Percentiles rank a stretch among this genome's conserved stretches.
Evolutionary conservation across 2,888 invertebrate genomes (phyloP).

Genomic region (Lycocerus yunnanus): DNA sequence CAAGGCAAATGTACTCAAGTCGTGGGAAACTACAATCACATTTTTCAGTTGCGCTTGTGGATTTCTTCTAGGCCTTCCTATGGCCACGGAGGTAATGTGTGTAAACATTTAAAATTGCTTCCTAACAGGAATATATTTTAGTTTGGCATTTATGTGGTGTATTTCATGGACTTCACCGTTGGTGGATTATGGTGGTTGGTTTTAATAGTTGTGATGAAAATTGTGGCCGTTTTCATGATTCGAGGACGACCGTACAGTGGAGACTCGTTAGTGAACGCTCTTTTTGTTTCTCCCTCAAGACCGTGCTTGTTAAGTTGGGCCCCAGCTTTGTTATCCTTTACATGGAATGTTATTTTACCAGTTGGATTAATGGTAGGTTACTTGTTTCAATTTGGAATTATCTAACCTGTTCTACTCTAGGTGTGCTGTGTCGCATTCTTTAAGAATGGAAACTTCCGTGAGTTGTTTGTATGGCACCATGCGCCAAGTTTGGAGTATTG

Average conservation of each 20-base stretch:
- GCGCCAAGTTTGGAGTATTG: constrained; percentile 70
- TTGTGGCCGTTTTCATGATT: constrained; percentile 83
- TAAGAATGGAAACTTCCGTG: constrained; percentile 69
- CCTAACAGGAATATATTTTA: constrained; percentile 48
- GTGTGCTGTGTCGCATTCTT: constrained; percentile 71
- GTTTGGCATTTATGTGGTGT: constrained; percentile 81
- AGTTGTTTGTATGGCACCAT: constrained; percentile 70
- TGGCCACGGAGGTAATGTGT: constrained; percentile 81
- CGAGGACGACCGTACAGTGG: constrained; percentile 86
- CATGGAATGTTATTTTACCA: constrained; percentile 87
- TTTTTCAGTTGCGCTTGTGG: constrained; percentile 84
- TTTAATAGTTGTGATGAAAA: constrained; percentile 74
- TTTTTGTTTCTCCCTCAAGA: constrained; percentile 60
- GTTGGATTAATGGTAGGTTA: constrained; percentile 73
- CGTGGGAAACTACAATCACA: constrained; percentile 83
- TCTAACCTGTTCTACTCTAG: constrained; percentile 47
- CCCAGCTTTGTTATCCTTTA: constrained; percentile 76
- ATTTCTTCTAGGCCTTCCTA: constrained; percentile 79
- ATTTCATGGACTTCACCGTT: constrained; percentile 82
- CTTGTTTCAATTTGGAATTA: neutral
- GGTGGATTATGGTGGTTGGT: constrained; percentile 89
- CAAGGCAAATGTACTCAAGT: constrained; percentile 70
- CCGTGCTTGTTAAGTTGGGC: constrained; percentile 61
- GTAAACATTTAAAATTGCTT: neutral
- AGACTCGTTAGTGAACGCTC: constrained; percentile 68